A percentile compares a stretch with the other conserved stretches of the same genome.
Conservation (phyloP, 2,797 vertebrate species). For the Bucorvus abyssinicus region DNA sequence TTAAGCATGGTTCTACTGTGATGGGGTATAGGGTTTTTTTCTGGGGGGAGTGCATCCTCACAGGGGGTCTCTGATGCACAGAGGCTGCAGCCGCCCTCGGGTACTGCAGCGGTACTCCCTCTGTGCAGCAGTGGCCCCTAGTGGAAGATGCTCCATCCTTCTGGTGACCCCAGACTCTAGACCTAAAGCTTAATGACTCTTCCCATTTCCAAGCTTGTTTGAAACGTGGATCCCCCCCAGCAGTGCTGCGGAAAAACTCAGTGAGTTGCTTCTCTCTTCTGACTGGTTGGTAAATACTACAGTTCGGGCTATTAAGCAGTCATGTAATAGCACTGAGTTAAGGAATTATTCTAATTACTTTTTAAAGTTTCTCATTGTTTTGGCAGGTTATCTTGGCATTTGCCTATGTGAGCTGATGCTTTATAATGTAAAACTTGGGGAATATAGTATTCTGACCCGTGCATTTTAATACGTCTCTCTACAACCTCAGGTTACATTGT, state of each 20-base stretch:
- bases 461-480: background rate
- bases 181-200: background rate
- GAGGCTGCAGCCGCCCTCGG: rapidly evolving
- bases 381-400: background rate
- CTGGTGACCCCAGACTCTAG: background rate
- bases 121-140: background rate
- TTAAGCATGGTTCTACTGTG: rapidly evolving
- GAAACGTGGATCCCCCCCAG: background rate
- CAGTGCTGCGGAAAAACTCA: background rate
- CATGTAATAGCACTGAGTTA: background rate
- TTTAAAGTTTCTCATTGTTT: background rate
- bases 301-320: background rate
- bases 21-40: background rate
- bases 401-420: background rate
- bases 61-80: background rate
- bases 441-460: background rate
- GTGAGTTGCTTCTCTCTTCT: background rate
- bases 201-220: background rate
- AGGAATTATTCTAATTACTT: background rate
- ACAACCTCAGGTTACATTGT: background rate
- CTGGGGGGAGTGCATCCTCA: rapidly evolving
- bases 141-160: background rate
- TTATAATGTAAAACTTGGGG: background rate
- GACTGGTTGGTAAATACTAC: background rate
- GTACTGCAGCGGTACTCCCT: background rate